Percentiles rank a stretch among this genome's conserved stretches.
These are phyloP conservation scores for Tenthredo distinguenda DNA, from an alignment of 2,888 invertebrate genomes.

Conservation along the genomic window DNA sequence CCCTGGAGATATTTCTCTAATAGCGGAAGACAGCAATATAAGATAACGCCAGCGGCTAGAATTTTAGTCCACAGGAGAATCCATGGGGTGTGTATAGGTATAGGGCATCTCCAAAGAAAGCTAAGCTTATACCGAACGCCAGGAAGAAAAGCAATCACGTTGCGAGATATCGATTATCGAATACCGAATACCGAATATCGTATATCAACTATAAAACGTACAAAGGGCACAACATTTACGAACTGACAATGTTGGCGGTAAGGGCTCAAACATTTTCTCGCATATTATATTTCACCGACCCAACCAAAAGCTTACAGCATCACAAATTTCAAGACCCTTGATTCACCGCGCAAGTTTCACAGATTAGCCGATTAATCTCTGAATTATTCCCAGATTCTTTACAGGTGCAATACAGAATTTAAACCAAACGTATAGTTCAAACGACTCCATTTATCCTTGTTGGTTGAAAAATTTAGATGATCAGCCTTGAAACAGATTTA, in stretches of 20 bases:
- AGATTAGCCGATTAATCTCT: background rate
- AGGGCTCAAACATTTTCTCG: background rate
- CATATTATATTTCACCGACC: background rate
- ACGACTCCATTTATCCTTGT: too few relatives aligned
- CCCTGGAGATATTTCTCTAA: slow-evolving; percentile 42
- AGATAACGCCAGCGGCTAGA: slow-evolving; percentile 25
- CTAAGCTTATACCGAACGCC: background rate
- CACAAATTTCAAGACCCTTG: background rate
- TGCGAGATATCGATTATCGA: slow-evolving; percentile 30
- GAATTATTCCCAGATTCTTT: background rate
- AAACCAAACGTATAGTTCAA: background rate
- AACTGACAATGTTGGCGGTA: background rate
- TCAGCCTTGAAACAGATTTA: too few relatives aligned
- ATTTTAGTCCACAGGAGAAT: slow-evolving; percentile 12
- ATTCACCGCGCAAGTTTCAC: background rate
- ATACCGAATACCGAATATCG: slow-evolving; percentile 26
- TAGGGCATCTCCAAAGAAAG: background rate
- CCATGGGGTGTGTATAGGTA: background rate
- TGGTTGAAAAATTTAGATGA: too few relatives aligned
- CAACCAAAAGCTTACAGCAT: background rate
- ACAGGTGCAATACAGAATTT: background rate
- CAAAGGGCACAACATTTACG: background rate
- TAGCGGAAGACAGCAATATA: slow-evolving; percentile 37
- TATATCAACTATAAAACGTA: background rate
- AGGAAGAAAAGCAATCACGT: slow-evolving; percentile 23